Evolutionary conservation across 2,113 vertebrate genomes (phyloP), one percentile per base, ranked within the genome.

Genomic region (Scalopus aquaticus): DNA sequence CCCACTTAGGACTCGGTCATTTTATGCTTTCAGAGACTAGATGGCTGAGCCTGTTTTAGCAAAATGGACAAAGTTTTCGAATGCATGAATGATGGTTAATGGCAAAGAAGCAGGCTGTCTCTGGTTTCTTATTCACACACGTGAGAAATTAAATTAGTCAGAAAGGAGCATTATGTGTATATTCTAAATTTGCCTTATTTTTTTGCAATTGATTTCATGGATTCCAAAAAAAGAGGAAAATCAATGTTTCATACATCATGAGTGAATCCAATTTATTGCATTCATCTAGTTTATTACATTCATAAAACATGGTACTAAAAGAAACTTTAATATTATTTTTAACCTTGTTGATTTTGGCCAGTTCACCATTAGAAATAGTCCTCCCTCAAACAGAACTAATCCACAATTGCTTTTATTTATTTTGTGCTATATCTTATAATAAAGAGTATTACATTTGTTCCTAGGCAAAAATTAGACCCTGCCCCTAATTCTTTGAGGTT

Each of bases 21-120:
- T 95, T 86, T 35, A 80, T 65, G 82, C 67, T 96, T 95, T 96
- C 49, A 39, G 80, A 49, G 67, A 9, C 77, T 35, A 90, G 88
- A 86, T 92, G 82, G 77, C 88, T 87, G 39, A 81, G 51, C 19
- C 46, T 91, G 84, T 91, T 80, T 62, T 42, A 37, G 3, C 0
- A 60, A 86, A 96, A 46, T 46, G n/a, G 42, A 74, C 39, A 89
- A 73, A 93, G 67, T 73, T 96, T 83, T 95, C 90, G n/a, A 73
- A 88, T 70, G 42, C 58, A 74, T 3, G 65, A 70, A 16, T 0
- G 0, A 49, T 9, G 58, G 62, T 9, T 94, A 96, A 92, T 90
- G 88, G 73, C 6, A 3, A 39, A 32, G n/a, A 88, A 65, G 64
- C 35, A 37, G 96, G 69, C 15, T 74, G 0, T 24, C 54, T 91